phyloP scores from a whole-genome alignment of 2,888 invertebrate genomes.

The Octonoba sinensis region DNA sequence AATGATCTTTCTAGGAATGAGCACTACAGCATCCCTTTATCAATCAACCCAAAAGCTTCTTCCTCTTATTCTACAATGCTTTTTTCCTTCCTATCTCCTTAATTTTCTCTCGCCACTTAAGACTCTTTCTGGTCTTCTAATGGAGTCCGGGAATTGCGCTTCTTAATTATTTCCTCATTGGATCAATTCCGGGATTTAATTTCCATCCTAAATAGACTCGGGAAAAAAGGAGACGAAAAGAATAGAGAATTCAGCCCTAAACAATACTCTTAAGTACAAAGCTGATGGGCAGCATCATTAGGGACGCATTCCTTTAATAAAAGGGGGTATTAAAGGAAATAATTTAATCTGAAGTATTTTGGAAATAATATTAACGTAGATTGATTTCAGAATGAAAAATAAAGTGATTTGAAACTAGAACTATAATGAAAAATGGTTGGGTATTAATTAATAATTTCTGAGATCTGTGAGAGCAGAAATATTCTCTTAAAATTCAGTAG shows the following conservation, averaged over 20 bases:
- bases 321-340: no score
- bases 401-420: no score
- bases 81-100: constrained; percentile 14
- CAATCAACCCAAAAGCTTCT: constrained; percentile 11
- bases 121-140: constrained; percentile 38
- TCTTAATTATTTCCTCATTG: constrained; percentile 62
- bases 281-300: no score
- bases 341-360: no score
- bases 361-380: no score
- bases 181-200: constrained; percentile 51
- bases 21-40: background rate
- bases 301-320: no score
- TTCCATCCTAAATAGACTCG: constrained; percentile 19
- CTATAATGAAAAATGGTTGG: no score
- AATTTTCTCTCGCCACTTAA: constrained; percentile 53
- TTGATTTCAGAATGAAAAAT: no score
- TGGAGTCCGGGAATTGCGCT: constrained; percentile 43
- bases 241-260: constrained; percentile 3
- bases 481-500: no score
- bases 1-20: no score
- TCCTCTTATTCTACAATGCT: background rate
- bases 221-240: background rate
- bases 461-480: no score
- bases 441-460: no score
- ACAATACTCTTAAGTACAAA: constrained; percentile 14